Evolutionary conservation across 2,797 vertebrate species (phyloP).

Genomic region (Rhynchonycteris naso): DNA sequence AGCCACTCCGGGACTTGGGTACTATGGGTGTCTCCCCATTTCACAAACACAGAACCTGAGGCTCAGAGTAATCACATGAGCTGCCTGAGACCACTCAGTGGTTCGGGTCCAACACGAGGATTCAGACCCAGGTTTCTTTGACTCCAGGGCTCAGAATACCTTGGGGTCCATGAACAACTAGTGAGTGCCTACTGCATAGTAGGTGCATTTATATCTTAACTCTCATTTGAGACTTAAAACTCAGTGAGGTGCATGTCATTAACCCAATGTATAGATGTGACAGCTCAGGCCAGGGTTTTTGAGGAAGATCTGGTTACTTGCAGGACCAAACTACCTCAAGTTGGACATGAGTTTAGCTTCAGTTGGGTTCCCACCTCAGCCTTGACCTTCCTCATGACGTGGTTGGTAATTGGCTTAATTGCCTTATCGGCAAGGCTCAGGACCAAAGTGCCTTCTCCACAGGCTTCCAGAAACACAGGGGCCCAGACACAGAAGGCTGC

Average conservation of each 20-base stretch:
- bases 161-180: background rate
- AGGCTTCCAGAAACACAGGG: rapidly evolving
- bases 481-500: rapidly evolving
- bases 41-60: background rate
- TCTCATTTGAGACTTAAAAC: background rate
- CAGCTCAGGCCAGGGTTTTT: background rate
- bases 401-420: rapidly evolving
- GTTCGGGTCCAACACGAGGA: no score
- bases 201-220: no score
- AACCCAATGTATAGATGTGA: rapidly evolving
- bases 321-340: background rate
- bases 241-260: background rate
- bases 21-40: background rate
- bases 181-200: background rate
- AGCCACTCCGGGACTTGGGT: rapidly evolving
- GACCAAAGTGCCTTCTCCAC: background rate
- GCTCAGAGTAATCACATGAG: rapidly evolving
- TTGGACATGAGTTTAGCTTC: rapidly evolving
- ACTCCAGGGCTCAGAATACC: background rate
- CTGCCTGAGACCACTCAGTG: rapidly evolving
- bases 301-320: rapidly evolving
- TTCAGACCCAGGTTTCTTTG: background rate
- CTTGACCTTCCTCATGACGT: rapidly evolving
- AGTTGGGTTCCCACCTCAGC: rapidly evolving
- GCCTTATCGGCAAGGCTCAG: background rate